Conservation (phyloP, 92 coral and sea anemone species). For the Desmophyllum pertusum region DNA sequence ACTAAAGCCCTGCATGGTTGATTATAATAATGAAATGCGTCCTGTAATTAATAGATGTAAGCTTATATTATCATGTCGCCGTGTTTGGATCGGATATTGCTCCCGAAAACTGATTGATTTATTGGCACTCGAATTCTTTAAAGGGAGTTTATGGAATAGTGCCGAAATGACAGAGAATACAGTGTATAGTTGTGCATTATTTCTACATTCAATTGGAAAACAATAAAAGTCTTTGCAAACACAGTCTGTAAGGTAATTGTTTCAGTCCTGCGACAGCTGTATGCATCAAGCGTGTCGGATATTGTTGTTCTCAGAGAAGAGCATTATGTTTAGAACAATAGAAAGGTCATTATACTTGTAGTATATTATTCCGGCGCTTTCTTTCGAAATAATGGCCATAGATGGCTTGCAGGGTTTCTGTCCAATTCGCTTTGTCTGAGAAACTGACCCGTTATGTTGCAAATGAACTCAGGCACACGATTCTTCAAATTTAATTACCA, state of each 20-base stretch:
- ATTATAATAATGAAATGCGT: neutral
- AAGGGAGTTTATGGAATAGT: neutral
- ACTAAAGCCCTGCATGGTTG: neutral
- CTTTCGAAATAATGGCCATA: neutral
- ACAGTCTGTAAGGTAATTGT: constrained; percentile 1
- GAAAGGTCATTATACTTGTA: neutral
- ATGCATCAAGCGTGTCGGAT: constrained; percentile 9
- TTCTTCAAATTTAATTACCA: neutral
- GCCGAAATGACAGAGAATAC: constrained; percentile 14
- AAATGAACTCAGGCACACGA: neutral
- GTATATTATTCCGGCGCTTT: constrained; percentile 6
- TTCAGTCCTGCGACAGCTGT: constrained; percentile 17
- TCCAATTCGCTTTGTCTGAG: neutral
- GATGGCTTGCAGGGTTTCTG: neutral
- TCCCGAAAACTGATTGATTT: constrained; percentile 22
- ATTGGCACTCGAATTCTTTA: constrained; percentile 23
- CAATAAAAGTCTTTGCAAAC: constrained; percentile 8
- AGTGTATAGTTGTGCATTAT: neutral
- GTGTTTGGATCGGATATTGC: constrained; percentile 12
- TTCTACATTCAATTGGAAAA: neutral
- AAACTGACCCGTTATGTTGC: neutral
- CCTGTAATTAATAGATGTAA: neutral
- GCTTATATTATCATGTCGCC: neutral
- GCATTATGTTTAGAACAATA: constrained; percentile 11
- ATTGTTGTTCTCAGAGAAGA: neutral